Conservation (phyloP, 1,140 invertebrate species). For the Asobara japonica region DNA sequence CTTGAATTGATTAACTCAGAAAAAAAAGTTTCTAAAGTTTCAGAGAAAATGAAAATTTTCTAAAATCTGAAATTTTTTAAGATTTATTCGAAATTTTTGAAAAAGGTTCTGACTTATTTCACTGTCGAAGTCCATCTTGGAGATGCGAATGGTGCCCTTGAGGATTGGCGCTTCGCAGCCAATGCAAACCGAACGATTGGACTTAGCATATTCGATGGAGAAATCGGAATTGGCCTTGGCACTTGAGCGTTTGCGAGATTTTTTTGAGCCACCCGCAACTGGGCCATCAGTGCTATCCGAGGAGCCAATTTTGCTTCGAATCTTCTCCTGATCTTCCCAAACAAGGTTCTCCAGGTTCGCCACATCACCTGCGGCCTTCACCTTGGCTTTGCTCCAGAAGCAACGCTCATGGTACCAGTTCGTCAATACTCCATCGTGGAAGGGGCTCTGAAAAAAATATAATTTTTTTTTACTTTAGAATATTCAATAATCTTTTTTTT, state of each 20-base stretch:
- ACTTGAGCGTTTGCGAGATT: slow-evolving; percentile 62
- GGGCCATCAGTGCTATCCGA: slow-evolving; percentile 30
- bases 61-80: too few species aligned
- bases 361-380: slow-evolving; percentile 81
- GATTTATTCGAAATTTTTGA: too few species aligned
- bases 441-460: slow-evolving; percentile 74
- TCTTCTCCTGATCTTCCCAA: slow-evolving; percentile 87
- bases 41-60: too few species aligned
- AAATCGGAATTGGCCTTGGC: slow-evolving; percentile 74
- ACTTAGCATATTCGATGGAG: slow-evolving; percentile 89
- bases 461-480: too few species aligned
- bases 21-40: too few species aligned
- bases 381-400: slow-evolving; percentile 87
- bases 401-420: slow-evolving; percentile 92
- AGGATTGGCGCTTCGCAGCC: slow-evolving; percentile 89
- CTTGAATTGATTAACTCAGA: too few species aligned
- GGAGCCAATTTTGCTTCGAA: slow-evolving; percentile 79
- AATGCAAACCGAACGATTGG: slow-evolving; percentile 80
- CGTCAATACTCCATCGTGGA: slow-evolving; percentile 89
- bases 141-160: slow-evolving; percentile 84
- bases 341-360: slow-evolving; percentile 84
- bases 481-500: slow-evolving; percentile 15
- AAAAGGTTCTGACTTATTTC: slow-evolving; percentile 81
- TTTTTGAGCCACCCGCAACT: slow-evolving; percentile 34
- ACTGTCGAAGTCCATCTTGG: slow-evolving; percentile 88